Base-by-base conservation (phyloP, 1,140 invertebrate species). In the Hypothenemus hampei region DNA sequence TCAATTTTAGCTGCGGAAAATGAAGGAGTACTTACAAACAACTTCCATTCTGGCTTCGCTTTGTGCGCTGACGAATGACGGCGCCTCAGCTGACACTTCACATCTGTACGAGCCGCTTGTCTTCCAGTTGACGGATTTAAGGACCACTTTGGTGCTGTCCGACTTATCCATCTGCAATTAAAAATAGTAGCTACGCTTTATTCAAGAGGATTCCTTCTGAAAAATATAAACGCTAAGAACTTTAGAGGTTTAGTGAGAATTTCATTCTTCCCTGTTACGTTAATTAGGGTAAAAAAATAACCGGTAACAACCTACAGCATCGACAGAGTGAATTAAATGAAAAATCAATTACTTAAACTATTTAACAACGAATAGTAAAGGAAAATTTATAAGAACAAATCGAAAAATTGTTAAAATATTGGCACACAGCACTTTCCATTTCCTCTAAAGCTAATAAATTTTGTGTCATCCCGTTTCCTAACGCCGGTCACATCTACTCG, bases 1-100 rank as follows among this genome's bases (percentile, higher is more conserved):
- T n/a, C n/a, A n/a, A n/a, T n/a, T n/a, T n/a, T n/a, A n/a, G n/a
- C n/a, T n/a, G n/a, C n/a, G n/a, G n/a, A n/a, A n/a, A n/a, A n/a
- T n/a, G n/a, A 16, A 29, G 2, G 18, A 37, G 15, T 11, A 78
- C 84, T 84, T 72, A 87, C 85, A 82, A 39, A 87, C 76, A 61
- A 87, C 80, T 70, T 85, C 81, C 81, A 87, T 79, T 50, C 76
- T 73, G 8, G 80, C 81, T 65, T 86, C 82, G 47, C 79, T 80
- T 37, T 79, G 77, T 5, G 80, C 82, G 1, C 80, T 82, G 8
- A 77, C 75, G 67, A 89, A 89, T 43, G 78, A 81, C 16, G 85
- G 85, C 15, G 78, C 82, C 71, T 90, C 87, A 0, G 83, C 85
- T 47, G 83, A 87, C 52, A 89, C 83, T 72, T 89, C 86, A 66